A percentile compares a stretch with the other conserved stretches of the same genome.
phyloP scores from a whole-genome alignment of 1,140 invertebrate species.

The Lordiphosa mommai region DNA sequence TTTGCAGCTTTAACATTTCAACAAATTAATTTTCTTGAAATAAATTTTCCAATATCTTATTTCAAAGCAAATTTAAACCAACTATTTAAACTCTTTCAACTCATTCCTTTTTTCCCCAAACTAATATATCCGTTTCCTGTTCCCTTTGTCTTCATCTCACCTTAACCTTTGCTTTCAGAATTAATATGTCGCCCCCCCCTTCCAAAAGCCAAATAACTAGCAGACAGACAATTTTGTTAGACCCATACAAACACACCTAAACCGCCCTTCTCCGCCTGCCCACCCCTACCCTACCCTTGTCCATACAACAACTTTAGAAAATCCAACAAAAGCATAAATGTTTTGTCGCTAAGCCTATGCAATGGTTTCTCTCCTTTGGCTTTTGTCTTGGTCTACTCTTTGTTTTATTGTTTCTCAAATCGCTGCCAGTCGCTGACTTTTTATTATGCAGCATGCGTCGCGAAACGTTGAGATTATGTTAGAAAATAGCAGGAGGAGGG shows the following conservation, averaged over 20 bases:
- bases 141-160: slow-evolving; percentile 26
- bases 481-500: slow-evolving; percentile 7
- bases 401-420: slow-evolving; percentile 53
- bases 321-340: slow-evolving; percentile 52
- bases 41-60: no score
- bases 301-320: slow-evolving; percentile 19
- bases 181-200: slow-evolving; percentile 27
- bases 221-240: slow-evolving; percentile 37
- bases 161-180: slow-evolving; percentile 37
- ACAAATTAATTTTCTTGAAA: no score
- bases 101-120: no score
- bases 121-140: neutral
- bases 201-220: slow-evolving; percentile 24
- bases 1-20: no score
- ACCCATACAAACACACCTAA: neutral
- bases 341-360: slow-evolving; percentile 47
- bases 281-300: neutral
- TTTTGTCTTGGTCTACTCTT: slow-evolving; percentile 39
- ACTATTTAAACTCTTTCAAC: neutral
- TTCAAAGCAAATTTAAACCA: neutral
- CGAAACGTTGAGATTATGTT: slow-evolving; percentile 44
- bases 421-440: slow-evolving; percentile 44
- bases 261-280: neutral
- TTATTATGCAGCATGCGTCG: slow-evolving; percentile 53
- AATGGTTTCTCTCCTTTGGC: slow-evolving; percentile 29